Base-by-base conservation (phyloP, 2,888 invertebrate species). In the Lobophora halterata region DNA sequence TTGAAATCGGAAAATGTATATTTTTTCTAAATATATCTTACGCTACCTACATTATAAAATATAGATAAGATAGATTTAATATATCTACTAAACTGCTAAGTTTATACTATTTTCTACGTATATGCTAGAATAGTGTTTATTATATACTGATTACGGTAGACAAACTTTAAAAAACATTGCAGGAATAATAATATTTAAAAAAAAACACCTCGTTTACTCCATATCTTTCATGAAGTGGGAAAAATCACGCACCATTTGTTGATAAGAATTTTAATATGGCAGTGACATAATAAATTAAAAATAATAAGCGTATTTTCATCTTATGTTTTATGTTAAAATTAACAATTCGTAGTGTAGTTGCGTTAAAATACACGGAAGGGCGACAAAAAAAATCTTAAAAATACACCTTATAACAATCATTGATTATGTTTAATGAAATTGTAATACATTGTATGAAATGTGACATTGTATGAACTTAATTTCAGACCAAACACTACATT, bases 301-400 rank as follows among this genome's bases (percentile, higher is more conserved):
- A 67, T 83, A 83, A 79, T 85, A 85, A 85, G 85, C 85, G 85
- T 85, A 82, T 46, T 26, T 25, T 33, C 35, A 48, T 34, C 48
- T 48, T 48, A 50, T n/a, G n/a, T 33, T 21, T 11, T 30, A 44
- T n/a, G 26, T 28, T 61, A 18, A 21, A 18, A 36, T 25, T 28
- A 36, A 24, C 20, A 27, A 36, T 31, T 18, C 17, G 53, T 49
- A 43, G 32, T 53, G 56, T 45, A 70, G 55, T 49, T 59, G 50
- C 56, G 32, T 55, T 55, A 62, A 64, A 52, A 35, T 46, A 39
- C 34, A n/a, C n/a, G n/a, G n/a, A n/a, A n/a, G n/a, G n/a, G n/a
- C n/a, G n/a, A n/a, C n/a, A n/a, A n/a, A n/a, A n/a, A n/a, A n/a
- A n/a, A n/a, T 30, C 14, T 39, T 27, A 20, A 7, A 32, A 23